Base-by-base conservation (phyloP, 2,113 vertebrate species). In the Gasterosteus nipponicus region DNA sequence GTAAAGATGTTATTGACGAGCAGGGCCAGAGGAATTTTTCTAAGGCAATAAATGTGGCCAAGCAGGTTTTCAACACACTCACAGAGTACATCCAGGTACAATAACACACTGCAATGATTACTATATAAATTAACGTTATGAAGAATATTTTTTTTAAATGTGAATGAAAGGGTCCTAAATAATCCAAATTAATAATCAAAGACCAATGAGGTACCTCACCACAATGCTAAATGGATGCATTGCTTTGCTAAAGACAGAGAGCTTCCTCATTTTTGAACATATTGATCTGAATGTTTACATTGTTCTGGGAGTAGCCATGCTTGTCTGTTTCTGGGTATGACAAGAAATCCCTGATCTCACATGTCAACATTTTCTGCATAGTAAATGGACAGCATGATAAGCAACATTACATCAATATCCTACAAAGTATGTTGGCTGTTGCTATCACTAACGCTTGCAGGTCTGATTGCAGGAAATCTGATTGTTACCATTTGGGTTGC, bases 1-100 rank as follows among this genome's bases (percentile, higher is more conserved):
- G 97, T 8, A 99, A 99, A 77, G 97, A 99, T 56, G 94, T 99
- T 49, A 98, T 99, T 65, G 97, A 99, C 63, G 97, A 98, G 31
- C 97, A 99, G 85, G 97, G 97, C 29, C 97, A 98, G 82, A 93
- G 97, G 41, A 98, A 99, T 87, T 99, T 99, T 93, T 99, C 97
- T 72, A 99, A 99, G 93, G 97, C 97, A 11, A 99, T 99, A 78
- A 96, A 98, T 79, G 97, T 99, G 66, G 97, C 97, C 66, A 99
- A 99, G 77, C 97, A 99, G 88, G 97, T 99, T 77, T 99, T 99
- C 91, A 99, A 99, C 81, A 98, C 97, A 0, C 96, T 99, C 1
- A 99, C 97, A 0, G 97, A 99, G 62, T 99, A 99, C 78, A 99
- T 99, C 81, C 97, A 99, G 96, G 97, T 98, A 95, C 3, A 22